Conservation (phyloP, 2,113 vertebrate species). For the Pipa parva region DNA sequence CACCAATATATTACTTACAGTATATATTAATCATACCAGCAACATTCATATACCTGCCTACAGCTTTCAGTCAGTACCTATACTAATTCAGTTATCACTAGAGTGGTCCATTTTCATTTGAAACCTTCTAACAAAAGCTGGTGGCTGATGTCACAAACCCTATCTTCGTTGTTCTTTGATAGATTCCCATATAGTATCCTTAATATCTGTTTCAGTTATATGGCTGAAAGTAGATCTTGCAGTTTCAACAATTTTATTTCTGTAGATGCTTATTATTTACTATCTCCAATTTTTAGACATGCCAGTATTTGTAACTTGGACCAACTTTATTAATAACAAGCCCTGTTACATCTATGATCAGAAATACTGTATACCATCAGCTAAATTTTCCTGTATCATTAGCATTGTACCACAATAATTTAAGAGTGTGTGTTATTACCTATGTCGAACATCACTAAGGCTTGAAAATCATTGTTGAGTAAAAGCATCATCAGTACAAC, state of each 20-base stretch:
- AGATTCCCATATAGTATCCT: background rate
- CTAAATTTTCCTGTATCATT: background rate
- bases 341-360: conserved; percentile 3
- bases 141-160: background rate
- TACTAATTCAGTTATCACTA: conserved; percentile 6
- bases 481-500: conserved; percentile 14
- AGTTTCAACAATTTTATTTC: background rate
- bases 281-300: background rate
- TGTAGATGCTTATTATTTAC: background rate
- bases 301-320: background rate
- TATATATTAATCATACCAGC: too few relatives aligned
- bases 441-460: conserved; percentile 11
- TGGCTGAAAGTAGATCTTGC: background rate
- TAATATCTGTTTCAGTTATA: background rate
- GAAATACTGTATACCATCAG: conserved; percentile 5
- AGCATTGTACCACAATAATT: background rate
- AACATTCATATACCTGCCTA: too few relatives aligned
- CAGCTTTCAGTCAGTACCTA: background rate
- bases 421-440: background rate
- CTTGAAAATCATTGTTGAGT: conserved; percentile 20
- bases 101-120: background rate
- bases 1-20: too few relatives aligned
- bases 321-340: background rate
- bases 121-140: background rate
- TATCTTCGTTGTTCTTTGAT: background rate